These are phyloP conservation scores for Hyposoter didymator DNA, from an alignment of 2,888 invertebrate species.

Conservation along the genomic window DNA sequence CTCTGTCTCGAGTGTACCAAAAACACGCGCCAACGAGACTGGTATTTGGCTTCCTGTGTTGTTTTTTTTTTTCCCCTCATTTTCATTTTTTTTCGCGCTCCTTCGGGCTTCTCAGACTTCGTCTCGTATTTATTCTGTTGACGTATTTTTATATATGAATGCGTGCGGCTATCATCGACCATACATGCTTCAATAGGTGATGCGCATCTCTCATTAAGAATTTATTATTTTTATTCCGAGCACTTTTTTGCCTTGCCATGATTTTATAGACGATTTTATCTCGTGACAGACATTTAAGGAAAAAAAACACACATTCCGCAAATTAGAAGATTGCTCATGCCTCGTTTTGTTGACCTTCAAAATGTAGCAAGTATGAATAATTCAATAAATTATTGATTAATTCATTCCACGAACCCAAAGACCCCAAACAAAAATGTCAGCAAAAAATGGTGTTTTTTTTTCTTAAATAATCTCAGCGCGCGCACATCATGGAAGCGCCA, in stretches of 20 bases:
- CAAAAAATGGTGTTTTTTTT: neutral
- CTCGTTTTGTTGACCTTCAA: neutral
- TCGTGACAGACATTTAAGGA: neutral
- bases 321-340: neutral
- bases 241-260: neutral
- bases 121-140: conserved; percentile 26
- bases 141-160: neutral
- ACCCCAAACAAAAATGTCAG: neutral
- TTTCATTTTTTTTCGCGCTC: conserved; percentile 3
- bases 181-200: conserved; percentile 1
- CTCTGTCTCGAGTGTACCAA: conserved; percentile 31
- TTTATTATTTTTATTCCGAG: conserved; percentile 5
- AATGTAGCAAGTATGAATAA: neutral
- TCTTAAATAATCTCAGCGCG: neutral
- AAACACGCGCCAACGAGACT: conserved; percentile 50
- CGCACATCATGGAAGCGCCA: neutral
- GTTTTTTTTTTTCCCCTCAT: conserved; percentile 14
- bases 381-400: neutral
- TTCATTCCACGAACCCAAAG: neutral
- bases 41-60: conserved; percentile 61
- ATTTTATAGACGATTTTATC: neutral
- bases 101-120: conserved; percentile 22
- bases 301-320: neutral
- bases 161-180: neutral
- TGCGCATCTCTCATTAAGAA: conserved; percentile 21